A percentile compares a stretch with the other conserved stretches of the same genome.
These are phyloP conservation scores for Coremacera marginata DNA, from an alignment of 2,888 invertebrate genomes.

Conservation along the genomic window DNA sequence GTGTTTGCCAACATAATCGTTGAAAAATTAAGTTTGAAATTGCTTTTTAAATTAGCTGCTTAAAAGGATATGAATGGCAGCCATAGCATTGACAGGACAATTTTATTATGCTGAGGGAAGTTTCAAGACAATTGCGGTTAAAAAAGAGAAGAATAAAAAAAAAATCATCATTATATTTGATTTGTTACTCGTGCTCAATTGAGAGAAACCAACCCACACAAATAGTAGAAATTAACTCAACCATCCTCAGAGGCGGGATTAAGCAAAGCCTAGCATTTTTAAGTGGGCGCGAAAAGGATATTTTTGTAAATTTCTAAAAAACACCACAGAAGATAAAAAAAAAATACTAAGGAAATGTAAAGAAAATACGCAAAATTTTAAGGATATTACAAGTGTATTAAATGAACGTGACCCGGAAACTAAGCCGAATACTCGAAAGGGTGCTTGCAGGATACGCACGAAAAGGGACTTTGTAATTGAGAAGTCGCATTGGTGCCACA, in stretches of 20 bases:
- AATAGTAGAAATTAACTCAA: background rate
- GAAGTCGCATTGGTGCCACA: background rate
- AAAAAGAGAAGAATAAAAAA: background rate
- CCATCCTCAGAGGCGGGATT: constrained; percentile 14
- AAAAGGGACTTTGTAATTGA: constrained; percentile 24
- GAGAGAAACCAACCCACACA: background rate
- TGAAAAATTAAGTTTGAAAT: constrained; percentile 51
- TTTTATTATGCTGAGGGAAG: background rate
- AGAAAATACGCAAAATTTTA: constrained; percentile 18
- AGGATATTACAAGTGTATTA: constrained; percentile 33
- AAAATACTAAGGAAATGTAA: background rate
- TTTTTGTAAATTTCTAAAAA: constrained; percentile 10
- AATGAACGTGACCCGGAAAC: constrained; percentile 34
- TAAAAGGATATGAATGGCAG: constrained; percentile 23
- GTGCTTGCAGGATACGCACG: constrained; percentile 2
- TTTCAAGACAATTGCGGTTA: background rate
- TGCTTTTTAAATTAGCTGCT: constrained; percentile 39
- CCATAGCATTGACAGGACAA: background rate
- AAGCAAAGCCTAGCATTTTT: constrained; percentile 27
- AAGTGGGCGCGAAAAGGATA: constrained; percentile 35
- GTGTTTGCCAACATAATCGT: constrained; percentile 52
- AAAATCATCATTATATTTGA: constrained; percentile 28
- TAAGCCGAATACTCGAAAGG: background rate
- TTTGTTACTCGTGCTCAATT: constrained; percentile 21
- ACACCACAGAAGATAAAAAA: background rate